A percentile compares a stretch with the other conserved stretches of the same genome.
These are phyloP conservation scores for Cerastis leucographa DNA, from an alignment of 2,888 invertebrate species.

Conservation along the genomic window DNA sequence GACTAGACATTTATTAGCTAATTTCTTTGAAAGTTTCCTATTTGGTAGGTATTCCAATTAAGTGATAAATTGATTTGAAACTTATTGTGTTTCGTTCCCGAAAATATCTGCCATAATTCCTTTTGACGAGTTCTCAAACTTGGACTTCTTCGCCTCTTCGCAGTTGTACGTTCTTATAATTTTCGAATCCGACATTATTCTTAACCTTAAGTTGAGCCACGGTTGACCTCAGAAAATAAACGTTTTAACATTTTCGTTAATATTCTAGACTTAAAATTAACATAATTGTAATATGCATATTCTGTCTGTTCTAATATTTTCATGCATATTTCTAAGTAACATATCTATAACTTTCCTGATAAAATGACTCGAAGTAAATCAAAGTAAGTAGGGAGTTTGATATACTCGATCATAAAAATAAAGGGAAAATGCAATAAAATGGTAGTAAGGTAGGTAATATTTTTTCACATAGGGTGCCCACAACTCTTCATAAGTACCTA, in stretches of 20 bases:
- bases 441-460: slow-evolving; percentile 41
- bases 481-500: slow-evolving; percentile 23
- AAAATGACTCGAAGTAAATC: slow-evolving; percentile 54
- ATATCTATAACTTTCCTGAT: slow-evolving; percentile 12
- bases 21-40: slow-evolving; percentile 24
- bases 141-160: not conserved
- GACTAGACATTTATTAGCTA: slow-evolving; percentile 30
- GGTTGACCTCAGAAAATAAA: slow-evolving; percentile 13
- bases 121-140: slow-evolving; percentile 11
- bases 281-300: slow-evolving; percentile 20
- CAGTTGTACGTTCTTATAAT: not conserved
- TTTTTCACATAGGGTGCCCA: slow-evolving; percentile 23
- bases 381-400: slow-evolving; percentile 48
- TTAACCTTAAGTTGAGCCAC: not conserved
- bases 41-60: slow-evolving; percentile 36
- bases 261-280: slow-evolving; percentile 26
- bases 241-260: slow-evolving; percentile 1
- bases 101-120: slow-evolving; percentile 24
- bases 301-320: slow-evolving; percentile 31
- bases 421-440: slow-evolving; percentile 54
- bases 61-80: slow-evolving; percentile 29
- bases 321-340: slow-evolving; percentile 18
- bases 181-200: slow-evolving; percentile 13
- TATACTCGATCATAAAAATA: slow-evolving; percentile 47
- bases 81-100: slow-evolving; percentile 40